Evolutionary conservation across 2,797 vertebrate species (phyloP).

Genomic region (Pseudopleuronectes americanus): DNA sequence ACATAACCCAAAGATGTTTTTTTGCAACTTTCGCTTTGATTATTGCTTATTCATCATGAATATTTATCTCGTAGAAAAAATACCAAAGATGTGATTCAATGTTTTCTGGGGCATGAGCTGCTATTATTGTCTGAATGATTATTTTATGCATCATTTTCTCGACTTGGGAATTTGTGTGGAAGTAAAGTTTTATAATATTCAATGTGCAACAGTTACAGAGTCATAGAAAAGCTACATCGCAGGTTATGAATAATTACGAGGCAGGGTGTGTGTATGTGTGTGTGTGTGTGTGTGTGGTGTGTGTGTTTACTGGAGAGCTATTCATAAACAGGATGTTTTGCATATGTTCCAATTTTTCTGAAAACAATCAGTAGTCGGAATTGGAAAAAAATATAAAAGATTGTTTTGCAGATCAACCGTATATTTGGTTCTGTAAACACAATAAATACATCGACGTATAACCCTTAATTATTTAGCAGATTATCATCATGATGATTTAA

Average conservation of each 20-base stretch:
- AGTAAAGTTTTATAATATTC: too few species aligned
- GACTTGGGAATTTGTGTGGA: too few species aligned
- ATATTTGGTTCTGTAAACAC: background rate
- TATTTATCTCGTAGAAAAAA: too few species aligned
- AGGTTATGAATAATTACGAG: conserved; percentile 21
- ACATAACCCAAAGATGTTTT: too few species aligned
- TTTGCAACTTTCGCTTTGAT: too few species aligned
- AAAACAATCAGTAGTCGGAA: background rate
- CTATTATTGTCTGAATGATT: too few species aligned
- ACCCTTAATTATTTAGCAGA: conserved; percentile 1
- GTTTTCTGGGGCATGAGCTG: too few species aligned
- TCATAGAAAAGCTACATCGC: background rate
- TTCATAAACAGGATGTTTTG: conserved; percentile 15
- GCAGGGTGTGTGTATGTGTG: background rate
- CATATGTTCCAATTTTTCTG: background rate
- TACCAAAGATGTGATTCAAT: too few species aligned
- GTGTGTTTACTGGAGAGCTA: background rate
- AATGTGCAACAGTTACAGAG: too few species aligned
- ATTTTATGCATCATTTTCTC: too few species aligned
- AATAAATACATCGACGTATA: background rate
- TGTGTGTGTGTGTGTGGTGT: background rate
- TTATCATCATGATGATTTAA: background rate
- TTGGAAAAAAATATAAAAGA: background rate
- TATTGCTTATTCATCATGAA: too few species aligned
- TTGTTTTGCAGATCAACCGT: background rate